Evolutionary conservation across 1,140 invertebrate genomes (phyloP), one percentile per base, ranked within the genome.

Genomic region (Oreohelix idahoensis): DNA sequence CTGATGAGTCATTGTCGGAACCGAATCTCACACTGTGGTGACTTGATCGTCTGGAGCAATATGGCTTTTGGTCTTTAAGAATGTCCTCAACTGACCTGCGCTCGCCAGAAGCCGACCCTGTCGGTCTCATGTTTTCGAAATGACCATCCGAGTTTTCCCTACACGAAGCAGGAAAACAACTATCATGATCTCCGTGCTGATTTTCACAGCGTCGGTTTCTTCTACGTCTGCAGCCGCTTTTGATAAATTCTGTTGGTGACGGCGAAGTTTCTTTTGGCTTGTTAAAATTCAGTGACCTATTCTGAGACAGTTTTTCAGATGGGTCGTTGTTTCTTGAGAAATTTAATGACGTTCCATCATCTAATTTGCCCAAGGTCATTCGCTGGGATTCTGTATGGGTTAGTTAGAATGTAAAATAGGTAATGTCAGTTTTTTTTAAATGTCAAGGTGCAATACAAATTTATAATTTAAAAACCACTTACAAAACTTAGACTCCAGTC

Each of bases 281-380:
- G 29, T 58, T n/a, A 15, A 23, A 4, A n/a, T 58, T n/a, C 53
- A 8, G 13, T 23, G 63, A 66, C 63, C 2, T 66, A 8, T 66
- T 20, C 23, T 4, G 51, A 26, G 4, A 23, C 23, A 23, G 10
- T 26, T 58, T 58, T 4, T 58, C 51, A 10, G 15, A 23, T 2
- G 51, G 51, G 20, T 17, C 26, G 23, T 39, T 71, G 69, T 71
- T 74, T 49, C 71, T 74, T 26, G 71, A 74, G 35, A 74, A 74
- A 32, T 74, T 49, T 26, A 74, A 49, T 2, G 38, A 1, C 10
- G 71, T 74, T 26, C 71, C 71, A 39, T 74, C 71, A 42, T 74
- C 71, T 32, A 74, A 42, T 29, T 26, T 42, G 26, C 71, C 71
- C 71, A 74, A 35, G 11, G 1, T 49, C 71, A 74, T 74, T 42